Evolutionary conservation across 2,113 vertebrate genomes (phyloP).

Genomic region (Toxostoma redivivum): DNA sequence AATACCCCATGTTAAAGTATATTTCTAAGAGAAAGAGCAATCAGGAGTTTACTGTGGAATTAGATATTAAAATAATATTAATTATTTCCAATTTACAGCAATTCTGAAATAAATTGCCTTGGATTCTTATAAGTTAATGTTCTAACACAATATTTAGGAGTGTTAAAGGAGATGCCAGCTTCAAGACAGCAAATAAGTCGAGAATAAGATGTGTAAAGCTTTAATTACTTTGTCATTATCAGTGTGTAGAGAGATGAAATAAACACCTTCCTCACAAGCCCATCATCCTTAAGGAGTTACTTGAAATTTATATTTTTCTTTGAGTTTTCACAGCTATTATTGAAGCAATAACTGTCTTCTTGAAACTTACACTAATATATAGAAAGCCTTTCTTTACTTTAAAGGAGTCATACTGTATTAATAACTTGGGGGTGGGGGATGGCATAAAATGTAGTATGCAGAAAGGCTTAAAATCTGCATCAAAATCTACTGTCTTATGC

Average conservation of each 20-base stretch:
- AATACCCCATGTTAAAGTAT: not conserved
- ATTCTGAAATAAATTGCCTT: not conserved
- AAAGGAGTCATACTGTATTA: not conserved
- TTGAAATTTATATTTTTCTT: not conserved
- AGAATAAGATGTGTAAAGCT: not conserved
- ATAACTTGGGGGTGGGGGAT: not conserved
- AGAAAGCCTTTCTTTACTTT: not conserved
- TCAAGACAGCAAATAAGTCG: not conserved
- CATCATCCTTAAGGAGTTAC: not conserved
- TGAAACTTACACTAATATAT: not conserved
- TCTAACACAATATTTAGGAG: not conserved
- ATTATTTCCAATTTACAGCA: not conserved
- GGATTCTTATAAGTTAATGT: not conserved
- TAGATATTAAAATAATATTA: not conserved
- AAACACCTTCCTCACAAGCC: not conserved
- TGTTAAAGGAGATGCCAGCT: not conserved
- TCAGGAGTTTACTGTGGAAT: not conserved
- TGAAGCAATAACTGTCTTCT: not conserved
- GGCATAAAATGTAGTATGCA: not conserved
- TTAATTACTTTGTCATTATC: not conserved
- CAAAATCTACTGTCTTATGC: not conserved
- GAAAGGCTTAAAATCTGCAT: not conserved
- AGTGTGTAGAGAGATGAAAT: not conserved
- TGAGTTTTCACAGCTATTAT: not conserved
- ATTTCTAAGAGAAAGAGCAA: not conserved